Conservation (phyloP, 2,113 vertebrate genomes). For the Callospermophilus lateralis region DNA sequence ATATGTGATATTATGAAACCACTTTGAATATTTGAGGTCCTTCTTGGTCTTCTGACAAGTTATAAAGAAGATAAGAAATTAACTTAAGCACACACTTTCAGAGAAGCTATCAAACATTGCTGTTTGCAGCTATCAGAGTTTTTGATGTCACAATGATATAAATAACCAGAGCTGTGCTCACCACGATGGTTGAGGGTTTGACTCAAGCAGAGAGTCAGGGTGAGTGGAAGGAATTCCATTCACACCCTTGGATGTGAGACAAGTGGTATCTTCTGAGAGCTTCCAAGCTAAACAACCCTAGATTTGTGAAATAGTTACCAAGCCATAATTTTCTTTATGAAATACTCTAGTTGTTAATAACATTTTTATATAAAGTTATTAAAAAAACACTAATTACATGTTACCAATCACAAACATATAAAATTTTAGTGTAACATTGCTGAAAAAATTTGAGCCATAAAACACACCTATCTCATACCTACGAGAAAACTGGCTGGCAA, state of each 20-base stretch:
- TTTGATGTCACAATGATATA: background rate
- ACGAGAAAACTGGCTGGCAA: background rate
- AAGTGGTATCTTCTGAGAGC: background rate
- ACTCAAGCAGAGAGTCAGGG: background rate
- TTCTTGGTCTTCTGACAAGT: background rate
- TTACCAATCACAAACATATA: background rate
- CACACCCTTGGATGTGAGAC: background rate
- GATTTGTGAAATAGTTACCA: conserved; percentile 32
- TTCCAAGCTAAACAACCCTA: background rate
- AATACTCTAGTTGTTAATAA: background rate
- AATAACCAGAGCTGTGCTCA: background rate
- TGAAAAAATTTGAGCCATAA: conserved; percentile 34
- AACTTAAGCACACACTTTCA: background rate
- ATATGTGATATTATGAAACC: background rate
- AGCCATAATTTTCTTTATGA: background rate
- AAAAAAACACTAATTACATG: background rate
- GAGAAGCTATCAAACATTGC: background rate
- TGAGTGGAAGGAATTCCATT: background rate
- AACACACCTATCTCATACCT: background rate
- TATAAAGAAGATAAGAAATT: conserved; percentile 45
- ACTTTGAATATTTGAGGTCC: background rate
- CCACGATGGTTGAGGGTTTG: background rate
- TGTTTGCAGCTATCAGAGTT: background rate
- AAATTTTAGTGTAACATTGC: background rate
- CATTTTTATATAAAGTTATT: background rate